A percentile compares a stretch with the other conserved stretches of the same genome.
Evolutionary conservation across 2,113 vertebrate genomes (phyloP).

Genomic region (Limnothrissa miodon): DNA sequence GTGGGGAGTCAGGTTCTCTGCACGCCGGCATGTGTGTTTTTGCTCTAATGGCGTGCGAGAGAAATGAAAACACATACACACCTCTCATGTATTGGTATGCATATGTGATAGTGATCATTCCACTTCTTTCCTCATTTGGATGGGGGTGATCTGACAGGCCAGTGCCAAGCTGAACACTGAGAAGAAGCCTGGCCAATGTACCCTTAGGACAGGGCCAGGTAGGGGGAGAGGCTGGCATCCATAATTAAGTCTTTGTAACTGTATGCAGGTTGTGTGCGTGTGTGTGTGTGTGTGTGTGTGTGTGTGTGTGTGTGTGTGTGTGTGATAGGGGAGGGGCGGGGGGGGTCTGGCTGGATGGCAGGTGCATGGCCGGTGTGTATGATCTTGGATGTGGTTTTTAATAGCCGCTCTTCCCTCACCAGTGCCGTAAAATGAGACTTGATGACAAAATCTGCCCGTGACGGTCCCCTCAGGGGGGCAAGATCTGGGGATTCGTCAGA

Average conservation of each 20-base stretch:
- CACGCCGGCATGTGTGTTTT: background rate
- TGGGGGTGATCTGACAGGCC: background rate
- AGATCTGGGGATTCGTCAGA: background rate
- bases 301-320: slow-evolving; percentile 60
- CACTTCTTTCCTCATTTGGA: background rate
- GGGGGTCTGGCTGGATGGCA: slow-evolving; percentile 48
- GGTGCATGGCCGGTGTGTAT: slow-evolving; percentile 58
- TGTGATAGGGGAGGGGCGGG: slow-evolving; percentile 37
- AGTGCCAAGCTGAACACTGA: background rate
- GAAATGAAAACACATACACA: slow-evolving; percentile 38
- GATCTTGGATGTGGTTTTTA: slow-evolving; percentile 5
- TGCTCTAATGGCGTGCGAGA: background rate
- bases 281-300: slow-evolving; percentile 54
- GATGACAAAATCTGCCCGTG: background rate
- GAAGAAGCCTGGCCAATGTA: background rate
- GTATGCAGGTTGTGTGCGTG: background rate
- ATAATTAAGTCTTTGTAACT: background rate
- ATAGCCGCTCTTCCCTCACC: background rate
- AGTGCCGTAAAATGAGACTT: background rate
- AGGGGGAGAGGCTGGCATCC: background rate
- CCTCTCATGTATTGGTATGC: background rate
- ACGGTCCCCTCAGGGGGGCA: background rate
- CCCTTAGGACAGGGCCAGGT: background rate
- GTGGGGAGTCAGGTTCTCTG: background rate
- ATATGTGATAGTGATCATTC: background rate